Conservation (phyloP, 2,888 invertebrate species). For the Ophion ellenae region DNA sequence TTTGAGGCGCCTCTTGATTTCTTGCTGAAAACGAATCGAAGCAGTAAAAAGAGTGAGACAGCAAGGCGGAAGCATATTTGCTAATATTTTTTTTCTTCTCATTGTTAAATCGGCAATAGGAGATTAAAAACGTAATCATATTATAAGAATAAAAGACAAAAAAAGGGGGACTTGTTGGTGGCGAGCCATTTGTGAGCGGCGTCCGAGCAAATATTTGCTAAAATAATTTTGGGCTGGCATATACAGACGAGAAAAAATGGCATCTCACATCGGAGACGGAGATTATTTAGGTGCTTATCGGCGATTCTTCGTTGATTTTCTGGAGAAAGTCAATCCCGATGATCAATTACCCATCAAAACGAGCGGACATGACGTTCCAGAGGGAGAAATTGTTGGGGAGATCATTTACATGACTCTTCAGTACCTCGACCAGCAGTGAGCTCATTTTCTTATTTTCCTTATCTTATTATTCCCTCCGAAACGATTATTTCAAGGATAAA, state of each 20-base stretch:
- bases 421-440: slow-evolving; percentile 91
- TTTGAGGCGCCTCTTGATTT: not conserved
- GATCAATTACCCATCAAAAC: slow-evolving; percentile 91
- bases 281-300: slow-evolving; percentile 89
- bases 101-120: too few species aligned
- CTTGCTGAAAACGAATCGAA: not conserved
- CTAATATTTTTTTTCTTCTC: too few species aligned
- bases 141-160: slow-evolving; percentile 18
- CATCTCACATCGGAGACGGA: slow-evolving; percentile 83
- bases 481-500: not conserved
- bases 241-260: slow-evolving; percentile 70
- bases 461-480: slow-evolving; percentile 15
- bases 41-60: not conserved
- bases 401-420: slow-evolving; percentile 91
- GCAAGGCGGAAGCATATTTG: not conserved
- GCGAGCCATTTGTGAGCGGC: not conserved
- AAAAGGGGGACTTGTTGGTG: not conserved
- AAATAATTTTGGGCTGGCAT: not conserved
- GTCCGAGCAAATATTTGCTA: not conserved
- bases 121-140: slow-evolving; percentile 27
- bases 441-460: slow-evolving; percentile 68
- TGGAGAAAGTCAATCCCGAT: slow-evolving; percentile 88
- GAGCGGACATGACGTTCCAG: slow-evolving; percentile 88
- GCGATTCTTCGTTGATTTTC: slow-evolving; percentile 90
- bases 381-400: slow-evolving; percentile 90